These are phyloP conservation scores for Eutrigla gurnardus DNA, from an alignment of 2,797 vertebrate species.

Conservation along the genomic window DNA sequence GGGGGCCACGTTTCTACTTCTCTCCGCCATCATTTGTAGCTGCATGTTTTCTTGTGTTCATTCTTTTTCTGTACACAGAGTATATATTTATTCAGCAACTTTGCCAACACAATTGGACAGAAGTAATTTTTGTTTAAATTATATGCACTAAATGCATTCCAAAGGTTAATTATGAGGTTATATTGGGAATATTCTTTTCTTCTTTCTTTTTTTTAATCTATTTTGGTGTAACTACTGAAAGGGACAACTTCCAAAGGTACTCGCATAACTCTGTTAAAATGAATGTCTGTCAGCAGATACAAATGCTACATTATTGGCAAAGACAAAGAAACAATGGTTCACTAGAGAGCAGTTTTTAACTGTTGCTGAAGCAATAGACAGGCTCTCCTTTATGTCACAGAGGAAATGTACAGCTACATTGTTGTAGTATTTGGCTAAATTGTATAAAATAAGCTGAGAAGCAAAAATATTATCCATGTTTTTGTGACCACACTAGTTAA, in stretches of 20 bases:
- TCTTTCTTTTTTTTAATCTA: background rate
- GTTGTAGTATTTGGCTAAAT: background rate
- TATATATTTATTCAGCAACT: background rate
- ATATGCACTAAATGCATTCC: background rate
- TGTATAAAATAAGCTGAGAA: background rate
- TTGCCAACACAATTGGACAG: conserved; percentile 6
- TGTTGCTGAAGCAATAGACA: background rate
- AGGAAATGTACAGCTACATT: background rate
- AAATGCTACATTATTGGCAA: conserved; percentile 5
- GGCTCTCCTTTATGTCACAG: background rate
- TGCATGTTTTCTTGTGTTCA: background rate
- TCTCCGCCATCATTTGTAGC: background rate
- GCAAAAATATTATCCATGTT: background rate
- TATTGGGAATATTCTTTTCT: background rate
- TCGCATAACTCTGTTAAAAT: conserved; percentile 2
- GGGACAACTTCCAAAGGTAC: background rate
- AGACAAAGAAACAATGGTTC: conserved; percentile 21
- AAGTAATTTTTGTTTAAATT: background rate
- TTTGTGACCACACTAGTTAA: background rate
- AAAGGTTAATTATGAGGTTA: background rate
- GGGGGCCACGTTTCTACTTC: background rate
- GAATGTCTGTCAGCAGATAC: conserved; percentile 6
- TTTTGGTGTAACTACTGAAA: background rate
- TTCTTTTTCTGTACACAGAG: background rate
- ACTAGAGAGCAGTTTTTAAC: conserved; percentile 10